A percentile compares a stretch with the other conserved stretches of the same genome.
These are phyloP conservation scores for Pentalonia nigronervosa DNA, from an alignment of 1,140 invertebrate genomes.

Conservation along the genomic window DNA sequence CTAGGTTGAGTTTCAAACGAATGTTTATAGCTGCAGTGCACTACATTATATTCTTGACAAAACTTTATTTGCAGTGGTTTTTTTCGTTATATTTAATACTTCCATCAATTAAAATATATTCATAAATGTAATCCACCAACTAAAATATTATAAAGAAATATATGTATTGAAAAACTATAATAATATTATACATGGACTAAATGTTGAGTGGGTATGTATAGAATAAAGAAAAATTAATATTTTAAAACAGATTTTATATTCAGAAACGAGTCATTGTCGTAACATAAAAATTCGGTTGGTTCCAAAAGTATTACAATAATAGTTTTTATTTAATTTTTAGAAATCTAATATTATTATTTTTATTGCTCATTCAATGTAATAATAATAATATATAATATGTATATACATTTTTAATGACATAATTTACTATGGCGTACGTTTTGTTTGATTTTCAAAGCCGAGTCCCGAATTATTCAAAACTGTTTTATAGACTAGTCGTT, in stretches of 20 bases:
- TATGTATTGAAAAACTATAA: neutral
- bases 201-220: neutral
- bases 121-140: neutral
- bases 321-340: constrained; percentile 31
- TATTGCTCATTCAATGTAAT: neutral
- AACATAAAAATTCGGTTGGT: neutral
- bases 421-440: constrained; percentile 23
- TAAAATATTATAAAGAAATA: neutral
- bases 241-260: neutral
- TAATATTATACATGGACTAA: neutral
- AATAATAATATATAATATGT: neutral
- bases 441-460: constrained; percentile 37
- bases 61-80: neutral
- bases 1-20: neutral
- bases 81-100: neutral
- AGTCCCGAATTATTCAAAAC: constrained; percentile 14
- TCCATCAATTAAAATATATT: neutral
- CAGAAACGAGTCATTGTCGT: neutral
- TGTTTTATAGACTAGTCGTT: constrained; percentile 46
- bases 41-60: neutral
- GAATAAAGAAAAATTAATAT: neutral
- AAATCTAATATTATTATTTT: neutral
- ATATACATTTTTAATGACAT: constrained; percentile 28
- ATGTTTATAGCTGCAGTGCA: neutral
- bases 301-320: neutral